Percentiles rank a stretch among this genome's conserved stretches.
Evolutionary conservation across 2,113 vertebrate species (phyloP).

Genomic region (human (Homo sapiens)): DNA sequence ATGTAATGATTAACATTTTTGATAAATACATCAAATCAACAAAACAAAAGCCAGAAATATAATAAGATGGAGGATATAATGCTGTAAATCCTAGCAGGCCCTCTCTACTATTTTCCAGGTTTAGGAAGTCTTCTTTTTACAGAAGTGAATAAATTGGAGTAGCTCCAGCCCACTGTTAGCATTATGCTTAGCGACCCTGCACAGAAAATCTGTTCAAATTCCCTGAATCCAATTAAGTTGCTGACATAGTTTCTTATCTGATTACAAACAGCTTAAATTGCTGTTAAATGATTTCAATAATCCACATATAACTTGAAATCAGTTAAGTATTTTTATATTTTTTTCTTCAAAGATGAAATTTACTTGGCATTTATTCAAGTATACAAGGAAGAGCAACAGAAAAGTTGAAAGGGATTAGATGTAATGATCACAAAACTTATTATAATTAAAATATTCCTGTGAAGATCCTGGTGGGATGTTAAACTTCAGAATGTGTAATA

Average conservation of each 20-base stretch:
- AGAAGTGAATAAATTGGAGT: neutral
- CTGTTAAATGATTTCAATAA: slow-evolving; percentile 18
- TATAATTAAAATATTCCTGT: slow-evolving; percentile 40
- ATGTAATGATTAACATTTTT: neutral
- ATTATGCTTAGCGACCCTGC: neutral
- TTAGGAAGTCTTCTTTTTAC: neutral
- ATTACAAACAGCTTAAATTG: neutral
- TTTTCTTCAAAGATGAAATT: slow-evolving; percentile 19
- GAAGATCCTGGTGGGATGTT: neutral
- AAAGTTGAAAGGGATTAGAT: neutral
- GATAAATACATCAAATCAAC: neutral
- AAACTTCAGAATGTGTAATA: slow-evolving; percentile 31
- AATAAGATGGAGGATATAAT: neutral
- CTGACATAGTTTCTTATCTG: neutral
- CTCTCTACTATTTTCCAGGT: neutral
- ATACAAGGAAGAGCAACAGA: neutral
- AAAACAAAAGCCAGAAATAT: neutral
- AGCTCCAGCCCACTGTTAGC: neutral
- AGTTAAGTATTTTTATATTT: neutral
- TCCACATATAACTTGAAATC: neutral
- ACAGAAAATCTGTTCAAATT: neutral
- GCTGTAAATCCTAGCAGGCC: neutral
- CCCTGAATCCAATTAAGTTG: neutral
- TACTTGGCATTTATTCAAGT: slow-evolving; percentile 33
- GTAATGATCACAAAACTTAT: slow-evolving; percentile 21